These are phyloP conservation scores for Timema cristinae DNA, from an alignment of 2,888 invertebrate genomes.

Conservation along the genomic window DNA sequence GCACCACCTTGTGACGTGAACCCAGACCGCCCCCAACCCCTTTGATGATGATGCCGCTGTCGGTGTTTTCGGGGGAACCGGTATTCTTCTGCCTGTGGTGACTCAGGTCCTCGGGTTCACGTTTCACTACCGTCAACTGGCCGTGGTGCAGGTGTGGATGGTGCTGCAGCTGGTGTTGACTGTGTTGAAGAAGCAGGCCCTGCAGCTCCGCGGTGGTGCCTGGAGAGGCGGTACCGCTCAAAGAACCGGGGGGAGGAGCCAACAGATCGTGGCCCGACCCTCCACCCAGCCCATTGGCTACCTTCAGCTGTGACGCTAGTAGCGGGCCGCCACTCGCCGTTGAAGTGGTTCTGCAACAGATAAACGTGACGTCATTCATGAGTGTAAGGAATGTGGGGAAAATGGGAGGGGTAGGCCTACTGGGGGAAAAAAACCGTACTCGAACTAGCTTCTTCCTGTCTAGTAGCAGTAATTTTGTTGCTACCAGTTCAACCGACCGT, in stretches of 20 bases:
- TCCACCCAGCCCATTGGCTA: slow-evolving; percentile 62
- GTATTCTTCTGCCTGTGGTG: slow-evolving; percentile 61
- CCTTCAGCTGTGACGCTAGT: slow-evolving; percentile 65
- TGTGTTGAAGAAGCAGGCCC: slow-evolving; percentile 49
- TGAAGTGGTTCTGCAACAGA: slow-evolving; percentile 29
- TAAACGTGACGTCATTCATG: not conserved
- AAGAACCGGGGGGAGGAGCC: slow-evolving; percentile 50
- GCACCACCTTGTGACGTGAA: slow-evolving; percentile 60
- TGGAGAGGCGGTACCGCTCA: slow-evolving; percentile 38
- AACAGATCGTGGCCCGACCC: slow-evolving; percentile 43
- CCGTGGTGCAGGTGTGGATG: slow-evolving; percentile 31
- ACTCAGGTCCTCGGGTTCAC: slow-evolving; percentile 79
- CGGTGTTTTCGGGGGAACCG: slow-evolving; percentile 50
- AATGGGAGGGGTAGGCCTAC: no score
- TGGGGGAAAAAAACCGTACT: no score
- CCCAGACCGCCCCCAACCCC: slow-evolving; percentile 39
- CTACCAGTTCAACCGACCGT: no score
- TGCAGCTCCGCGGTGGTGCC: slow-evolving; percentile 51
- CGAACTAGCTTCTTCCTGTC: no score
- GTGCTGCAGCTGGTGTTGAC: slow-evolving; percentile 28
- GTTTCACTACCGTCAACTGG: slow-evolving; percentile 59
- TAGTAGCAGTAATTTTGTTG: no score
- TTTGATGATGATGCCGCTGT: slow-evolving; percentile 54
- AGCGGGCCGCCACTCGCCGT: slow-evolving; percentile 45
- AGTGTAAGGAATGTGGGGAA: no score